Conservation (phyloP, 2,797 vertebrate genomes). For the Sebastes nivosus region DNA sequence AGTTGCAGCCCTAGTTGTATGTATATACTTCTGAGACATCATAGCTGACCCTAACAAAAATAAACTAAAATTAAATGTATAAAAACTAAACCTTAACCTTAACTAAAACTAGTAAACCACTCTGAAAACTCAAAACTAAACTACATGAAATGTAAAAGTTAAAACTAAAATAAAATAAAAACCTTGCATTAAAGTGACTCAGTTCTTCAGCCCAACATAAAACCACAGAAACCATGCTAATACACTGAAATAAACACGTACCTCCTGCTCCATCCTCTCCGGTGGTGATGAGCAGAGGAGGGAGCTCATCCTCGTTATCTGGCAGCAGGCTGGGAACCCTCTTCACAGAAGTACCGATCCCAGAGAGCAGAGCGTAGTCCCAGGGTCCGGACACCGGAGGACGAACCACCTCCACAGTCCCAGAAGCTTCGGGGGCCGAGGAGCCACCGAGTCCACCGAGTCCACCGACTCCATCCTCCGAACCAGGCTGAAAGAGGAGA, state of each 20-base stretch:
- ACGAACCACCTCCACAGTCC: slow-evolving; percentile 33
- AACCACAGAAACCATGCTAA: background rate
- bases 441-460: background rate
- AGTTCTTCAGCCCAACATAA: too few species aligned
- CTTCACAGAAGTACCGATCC: slow-evolving; percentile 80
- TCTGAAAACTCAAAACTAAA: too few species aligned
- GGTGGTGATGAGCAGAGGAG: slow-evolving; percentile 87
- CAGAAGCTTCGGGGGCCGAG: slow-evolving; percentile 20
- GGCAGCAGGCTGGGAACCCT: slow-evolving; percentile 86
- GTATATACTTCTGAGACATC: too few species aligned
- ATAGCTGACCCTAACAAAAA: too few species aligned
- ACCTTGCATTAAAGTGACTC: too few species aligned
- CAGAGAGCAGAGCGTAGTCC: slow-evolving; percentile 85
- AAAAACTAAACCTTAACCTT: too few species aligned
- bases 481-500: slow-evolving; percentile 60
- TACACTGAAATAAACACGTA: slow-evolving; percentile 35
- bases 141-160: too few species aligned
- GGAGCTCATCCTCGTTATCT: slow-evolving; percentile 84
- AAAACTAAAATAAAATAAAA: too few species aligned
- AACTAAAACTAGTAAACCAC: too few species aligned
- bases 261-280: slow-evolving; percentile 85
- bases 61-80: too few species aligned
- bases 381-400: slow-evolving; percentile 75
- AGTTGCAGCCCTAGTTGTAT: too few species aligned
- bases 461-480: slow-evolving; percentile 23